Conservation (phyloP, 2,888 invertebrate genomes). For the Hedya salicella region DNA sequence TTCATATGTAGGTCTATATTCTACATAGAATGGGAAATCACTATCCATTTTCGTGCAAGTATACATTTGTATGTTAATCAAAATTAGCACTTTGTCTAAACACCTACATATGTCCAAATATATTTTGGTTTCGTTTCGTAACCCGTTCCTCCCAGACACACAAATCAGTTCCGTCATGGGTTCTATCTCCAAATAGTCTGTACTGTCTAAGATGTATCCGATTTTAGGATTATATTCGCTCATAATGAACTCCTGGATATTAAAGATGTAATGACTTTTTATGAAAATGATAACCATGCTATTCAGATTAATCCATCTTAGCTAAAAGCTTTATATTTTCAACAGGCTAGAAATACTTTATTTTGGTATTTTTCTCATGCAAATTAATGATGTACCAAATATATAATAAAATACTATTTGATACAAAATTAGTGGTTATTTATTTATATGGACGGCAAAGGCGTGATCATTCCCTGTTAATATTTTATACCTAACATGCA, state of each 20-base stretch:
- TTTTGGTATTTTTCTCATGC: constrained; percentile 24
- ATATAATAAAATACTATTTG: neutral
- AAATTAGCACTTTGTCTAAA: constrained; percentile 66
- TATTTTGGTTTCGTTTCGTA: constrained; percentile 54
- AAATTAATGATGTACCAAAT: constrained; percentile 9
- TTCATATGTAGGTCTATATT: too few relatives aligned
- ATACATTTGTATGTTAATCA: constrained; percentile 38
- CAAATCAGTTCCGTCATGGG: constrained; percentile 61
- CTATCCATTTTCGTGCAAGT: constrained; percentile 36
- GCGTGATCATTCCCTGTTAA: constrained; percentile 39
- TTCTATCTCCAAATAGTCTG: constrained; percentile 56
- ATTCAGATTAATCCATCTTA: constrained; percentile 21
- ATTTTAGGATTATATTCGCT: constrained; percentile 73
- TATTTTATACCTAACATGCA: constrained; percentile 35
- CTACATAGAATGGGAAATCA: too few relatives aligned
- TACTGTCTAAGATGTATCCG: constrained; percentile 71
- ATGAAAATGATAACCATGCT: constrained; percentile 36
- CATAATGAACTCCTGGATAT: constrained; percentile 73
- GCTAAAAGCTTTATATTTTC: constrained; percentile 32
- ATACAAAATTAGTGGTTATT: constrained; percentile 2
- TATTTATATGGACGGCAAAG: constrained; percentile 25
- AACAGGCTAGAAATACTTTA: neutral
- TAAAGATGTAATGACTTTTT: constrained; percentile 64
- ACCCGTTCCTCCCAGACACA: constrained; percentile 61
- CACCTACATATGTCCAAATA: constrained; percentile 77